Conservation (phyloP, 2,113 vertebrate species). For the Dipodomys spectabilis region DNA sequence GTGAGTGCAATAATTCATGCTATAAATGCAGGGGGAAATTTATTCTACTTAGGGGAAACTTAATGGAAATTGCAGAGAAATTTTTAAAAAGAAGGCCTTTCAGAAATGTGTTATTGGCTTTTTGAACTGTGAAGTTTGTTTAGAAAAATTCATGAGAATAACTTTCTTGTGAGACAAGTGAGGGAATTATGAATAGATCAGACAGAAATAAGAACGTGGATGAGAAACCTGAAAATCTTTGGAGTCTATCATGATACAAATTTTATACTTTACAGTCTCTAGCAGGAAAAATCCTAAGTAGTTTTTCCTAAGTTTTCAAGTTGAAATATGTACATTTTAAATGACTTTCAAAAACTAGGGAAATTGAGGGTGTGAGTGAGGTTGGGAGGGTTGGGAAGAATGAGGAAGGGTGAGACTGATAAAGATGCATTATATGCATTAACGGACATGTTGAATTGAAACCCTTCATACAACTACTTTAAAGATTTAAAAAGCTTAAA, state of each 20-base stretch:
- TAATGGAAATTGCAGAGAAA: conserved; percentile 23
- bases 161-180: neutral
- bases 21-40: neutral
- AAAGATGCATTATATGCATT: no score
- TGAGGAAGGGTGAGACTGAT: no score
- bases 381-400: no score
- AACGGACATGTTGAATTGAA: no score
- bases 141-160: conserved; percentile 27
- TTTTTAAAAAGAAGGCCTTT: conserved; percentile 12
- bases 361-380: no score
- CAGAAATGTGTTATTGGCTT: neutral
- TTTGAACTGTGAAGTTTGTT: conserved; percentile 46
- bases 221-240: neutral
- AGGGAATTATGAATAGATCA: neutral
- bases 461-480: no score
- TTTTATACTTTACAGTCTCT: neutral
- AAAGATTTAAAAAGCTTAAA: no score
- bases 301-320: conserved; percentile 26
- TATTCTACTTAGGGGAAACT: conserved; percentile 10
- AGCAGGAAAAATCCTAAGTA: neutral
- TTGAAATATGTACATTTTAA: neutral
- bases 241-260: neutral
- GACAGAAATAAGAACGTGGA: neutral
- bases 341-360: neutral
- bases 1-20: neutral